Evolutionary conservation across 2,113 vertebrate species (phyloP).

Genomic region (Callithrix jacchus): DNA sequence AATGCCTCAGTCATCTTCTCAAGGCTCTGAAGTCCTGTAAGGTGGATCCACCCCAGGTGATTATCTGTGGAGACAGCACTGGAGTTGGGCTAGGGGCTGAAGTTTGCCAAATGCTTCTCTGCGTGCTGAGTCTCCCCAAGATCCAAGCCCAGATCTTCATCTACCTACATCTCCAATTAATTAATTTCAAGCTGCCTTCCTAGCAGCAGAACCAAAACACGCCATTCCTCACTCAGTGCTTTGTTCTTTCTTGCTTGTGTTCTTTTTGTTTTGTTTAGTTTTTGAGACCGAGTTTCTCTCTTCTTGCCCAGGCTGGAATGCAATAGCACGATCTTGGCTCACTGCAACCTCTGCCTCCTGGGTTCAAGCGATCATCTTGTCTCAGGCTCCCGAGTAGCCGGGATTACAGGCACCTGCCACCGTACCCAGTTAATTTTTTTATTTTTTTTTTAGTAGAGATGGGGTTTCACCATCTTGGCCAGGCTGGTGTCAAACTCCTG

Average conservation of each 20-base stretch:
- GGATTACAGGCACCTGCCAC: too few relatives aligned
- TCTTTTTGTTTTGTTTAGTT: too few relatives aligned
- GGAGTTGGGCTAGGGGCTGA: constrained; percentile 84
- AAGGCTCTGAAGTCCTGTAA: constrained; percentile 80
- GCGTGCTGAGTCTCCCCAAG: constrained; percentile 81
- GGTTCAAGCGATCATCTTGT: too few relatives aligned
- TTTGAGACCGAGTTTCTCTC: too few relatives aligned
- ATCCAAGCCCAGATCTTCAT: constrained; percentile 87
- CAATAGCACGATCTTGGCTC: too few relatives aligned
- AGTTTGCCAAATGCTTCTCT: constrained; percentile 84
- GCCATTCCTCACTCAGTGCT: constrained; percentile 82
- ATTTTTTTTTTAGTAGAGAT: too few relatives aligned
- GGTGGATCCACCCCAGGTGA: constrained; percentile 81
- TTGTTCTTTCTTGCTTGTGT: not conserved
- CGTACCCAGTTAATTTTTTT: too few relatives aligned
- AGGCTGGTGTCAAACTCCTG: too few relatives aligned
- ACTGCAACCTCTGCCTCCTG: too few relatives aligned
- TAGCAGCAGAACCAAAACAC: constrained; percentile 85
- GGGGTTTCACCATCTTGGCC: too few relatives aligned
- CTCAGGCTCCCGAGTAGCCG: too few relatives aligned
- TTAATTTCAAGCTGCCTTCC: constrained; percentile 77
- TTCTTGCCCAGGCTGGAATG: too few relatives aligned
- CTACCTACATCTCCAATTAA: constrained; percentile 86
- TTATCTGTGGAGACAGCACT: constrained; percentile 86
- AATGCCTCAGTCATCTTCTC: constrained; percentile 82